A percentile compares a stretch with the other conserved stretches of the same genome.
These are phyloP conservation scores for Apomyelois bistriatella DNA, from an alignment of 2,888 invertebrate species.

Conservation along the genomic window DNA sequence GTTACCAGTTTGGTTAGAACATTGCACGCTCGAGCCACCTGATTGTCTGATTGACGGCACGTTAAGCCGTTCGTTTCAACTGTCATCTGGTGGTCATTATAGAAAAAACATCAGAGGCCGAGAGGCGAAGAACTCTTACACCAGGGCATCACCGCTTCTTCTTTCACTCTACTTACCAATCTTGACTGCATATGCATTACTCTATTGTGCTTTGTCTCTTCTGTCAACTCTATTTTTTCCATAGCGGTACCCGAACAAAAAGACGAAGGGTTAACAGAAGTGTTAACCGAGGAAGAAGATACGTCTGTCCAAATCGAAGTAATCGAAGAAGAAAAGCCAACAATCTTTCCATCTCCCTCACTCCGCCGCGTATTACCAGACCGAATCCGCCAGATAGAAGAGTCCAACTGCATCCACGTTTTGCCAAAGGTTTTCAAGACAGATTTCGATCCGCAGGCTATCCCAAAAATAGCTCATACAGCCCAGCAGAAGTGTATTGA, in stretches of 20 bases:
- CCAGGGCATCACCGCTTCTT: no score
- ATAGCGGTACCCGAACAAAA: conserved; percentile 6
- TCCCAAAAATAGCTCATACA: conserved; percentile 54
- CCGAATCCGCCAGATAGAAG: conserved; percentile 42
- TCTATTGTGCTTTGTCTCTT: no score
- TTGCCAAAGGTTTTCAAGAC: conserved; percentile 53
- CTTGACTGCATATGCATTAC: no score
- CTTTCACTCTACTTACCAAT: no score
- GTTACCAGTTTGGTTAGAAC: no score
- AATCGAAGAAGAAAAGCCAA: conserved; percentile 32
- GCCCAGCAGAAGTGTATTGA: conserved; percentile 59
- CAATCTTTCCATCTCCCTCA: conserved; percentile 58
- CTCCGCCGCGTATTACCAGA: conserved; percentile 54
- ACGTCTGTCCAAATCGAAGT: conserved; percentile 22
- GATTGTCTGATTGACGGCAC: no score
- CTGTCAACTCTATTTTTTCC: conserved; percentile 9
- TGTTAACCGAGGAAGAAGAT: conserved; percentile 10
- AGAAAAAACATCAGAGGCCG: no score
- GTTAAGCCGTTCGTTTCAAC: no score
- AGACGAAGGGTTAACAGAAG: neutral
- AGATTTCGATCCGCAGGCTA: conserved; percentile 46
- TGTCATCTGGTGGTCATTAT: no score
- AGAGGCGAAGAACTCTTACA: no score
- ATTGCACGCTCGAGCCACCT: no score
- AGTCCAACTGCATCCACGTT: conserved; percentile 54